Evolutionary conservation across 2,888 invertebrate species (phyloP), one percentile per base, ranked within the genome.

Genomic region (Tipula confusa): DNA sequence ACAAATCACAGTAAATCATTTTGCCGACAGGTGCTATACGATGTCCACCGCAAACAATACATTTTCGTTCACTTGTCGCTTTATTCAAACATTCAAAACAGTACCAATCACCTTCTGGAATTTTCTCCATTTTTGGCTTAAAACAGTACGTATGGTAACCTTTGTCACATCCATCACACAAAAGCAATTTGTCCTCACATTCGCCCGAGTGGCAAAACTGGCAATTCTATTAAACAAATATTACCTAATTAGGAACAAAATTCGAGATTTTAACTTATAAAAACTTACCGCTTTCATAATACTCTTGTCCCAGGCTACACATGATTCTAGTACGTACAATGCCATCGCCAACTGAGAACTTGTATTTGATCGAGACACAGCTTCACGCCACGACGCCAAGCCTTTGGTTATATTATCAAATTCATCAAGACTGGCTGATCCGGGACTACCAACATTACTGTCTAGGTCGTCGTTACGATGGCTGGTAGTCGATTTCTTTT

Each of bases 131-230:
- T 89, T 95, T 93, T 85, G 98, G 98, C 90, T 96, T 97, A 92
- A 99, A 98, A 91, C 99, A 99, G 89, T 98, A 98, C 82, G 98
- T 98, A 91, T 99, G 99, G 90, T 98, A 98, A 83, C 98, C 99
- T 89, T 97, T 96, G 90, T 99, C 99, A 90, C 99, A 99, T 85
- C 98, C 97, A 90, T 99, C 99, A 90, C 99, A 99, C 29, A 99
- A 91, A 86, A 99, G 90, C 86, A 99, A 91, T 89, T 98, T 95
- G 86, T 97, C 98, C 89, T 99, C 98, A 87, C 98, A 97, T 90
- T 98, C 98, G 84, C 98, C 98, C 87, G 95, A 95, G 88, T 96
- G 94, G 91, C 99, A 99, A 90, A 99, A 98, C 90, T 99, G 98
- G 90, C 98, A 98, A 90, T 96, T 96, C 97, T 98, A 93, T 84